Conservation (phyloP, 2,113 vertebrate genomes). For the Esox niger region DNA sequence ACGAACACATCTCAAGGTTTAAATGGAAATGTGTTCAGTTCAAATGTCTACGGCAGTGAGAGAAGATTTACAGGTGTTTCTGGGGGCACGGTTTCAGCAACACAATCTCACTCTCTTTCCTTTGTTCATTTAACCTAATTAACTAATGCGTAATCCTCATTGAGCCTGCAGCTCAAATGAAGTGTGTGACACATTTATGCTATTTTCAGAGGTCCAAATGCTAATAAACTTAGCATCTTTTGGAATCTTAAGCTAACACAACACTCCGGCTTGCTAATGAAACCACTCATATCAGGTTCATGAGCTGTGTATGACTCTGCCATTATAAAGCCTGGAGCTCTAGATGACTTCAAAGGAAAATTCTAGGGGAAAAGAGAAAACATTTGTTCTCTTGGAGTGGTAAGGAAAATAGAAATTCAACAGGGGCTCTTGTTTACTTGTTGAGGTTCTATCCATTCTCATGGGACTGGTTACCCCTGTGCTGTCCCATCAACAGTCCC, state of each 20-base stretch:
- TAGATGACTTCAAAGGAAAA: neutral
- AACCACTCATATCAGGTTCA: conserved; percentile 6
- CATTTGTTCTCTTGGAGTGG: conserved; percentile 10
- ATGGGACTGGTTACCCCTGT: conserved; percentile 40
- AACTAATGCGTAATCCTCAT: neutral
- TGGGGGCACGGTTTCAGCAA: neutral
- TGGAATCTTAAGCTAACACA: conserved; percentile 2
- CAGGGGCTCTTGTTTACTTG: conserved; percentile 5
- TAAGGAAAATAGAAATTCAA: conserved; percentile 26
- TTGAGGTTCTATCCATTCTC: conserved; percentile 34
- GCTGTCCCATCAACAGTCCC: conserved; percentile 19
- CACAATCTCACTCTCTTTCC: neutral
- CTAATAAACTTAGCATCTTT: neutral
- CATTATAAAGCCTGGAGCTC: neutral
- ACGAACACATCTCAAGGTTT: neutral
- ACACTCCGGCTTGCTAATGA: neutral
- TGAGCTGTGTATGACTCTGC: neutral
- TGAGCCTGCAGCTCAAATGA: neutral
- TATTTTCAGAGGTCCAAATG: neutral
- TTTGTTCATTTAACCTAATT: conserved; percentile 8
- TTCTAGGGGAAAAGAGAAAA: neutral
- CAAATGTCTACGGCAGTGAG: neutral
- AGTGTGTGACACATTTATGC: conserved; percentile 1
- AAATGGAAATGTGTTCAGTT: neutral
- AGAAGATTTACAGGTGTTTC: too few relatives aligned